Evolutionary conservation across 2,888 invertebrate genomes (phyloP), one percentile per base, ranked within the genome.

Genomic region (Ischnura elegans): DNA sequence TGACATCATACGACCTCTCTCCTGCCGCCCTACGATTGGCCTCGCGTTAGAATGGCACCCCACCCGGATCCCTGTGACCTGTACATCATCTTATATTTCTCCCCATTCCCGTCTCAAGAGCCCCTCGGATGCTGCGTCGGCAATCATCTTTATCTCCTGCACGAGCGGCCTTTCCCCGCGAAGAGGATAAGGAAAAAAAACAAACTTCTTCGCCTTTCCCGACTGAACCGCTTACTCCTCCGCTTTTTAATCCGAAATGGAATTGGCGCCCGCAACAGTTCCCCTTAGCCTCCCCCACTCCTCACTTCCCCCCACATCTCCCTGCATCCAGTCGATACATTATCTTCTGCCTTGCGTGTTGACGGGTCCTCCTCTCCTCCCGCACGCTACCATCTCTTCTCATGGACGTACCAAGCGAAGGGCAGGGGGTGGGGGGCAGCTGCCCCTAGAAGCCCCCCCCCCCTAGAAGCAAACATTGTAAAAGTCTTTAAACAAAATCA

Each of bases 121-220:
- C n/a, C 61, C 61, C 76, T 36, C 10, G 10, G 36, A 29, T 36
- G 76, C 76, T 13, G 36, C 25, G 76, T 25, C 76, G 76, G 36
- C 76, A 36, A 36, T 76, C 29, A 76, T 76, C 76, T 76, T 76
- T 76, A 76, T 76, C 76, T 76, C 76, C 13, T 36, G 76, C 61
- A 36, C 76, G 76, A 25, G 36, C 76, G 29, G 76, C 76, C 76
- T 29, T n/a, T 10, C 29, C 6, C 76, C 76, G 76, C 25, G 76
- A 36, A n/a, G 51, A 19, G 51, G 51, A 51, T 19, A 51, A n/a
- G n/a, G n/a, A n/a, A n/a, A n/a, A n/a, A n/a, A n/a, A n/a, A n/a
- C n/a, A 61, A n/a, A 61, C n/a, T n/a, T n/a, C 61, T 61, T 2
- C 51, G 16, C 51, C 4, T 8, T 6, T 8, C 13, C 51, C 51